These are phyloP conservation scores for Kradibia gibbosae DNA, from an alignment of 1,140 invertebrate genomes.

Conservation along the genomic window DNA sequence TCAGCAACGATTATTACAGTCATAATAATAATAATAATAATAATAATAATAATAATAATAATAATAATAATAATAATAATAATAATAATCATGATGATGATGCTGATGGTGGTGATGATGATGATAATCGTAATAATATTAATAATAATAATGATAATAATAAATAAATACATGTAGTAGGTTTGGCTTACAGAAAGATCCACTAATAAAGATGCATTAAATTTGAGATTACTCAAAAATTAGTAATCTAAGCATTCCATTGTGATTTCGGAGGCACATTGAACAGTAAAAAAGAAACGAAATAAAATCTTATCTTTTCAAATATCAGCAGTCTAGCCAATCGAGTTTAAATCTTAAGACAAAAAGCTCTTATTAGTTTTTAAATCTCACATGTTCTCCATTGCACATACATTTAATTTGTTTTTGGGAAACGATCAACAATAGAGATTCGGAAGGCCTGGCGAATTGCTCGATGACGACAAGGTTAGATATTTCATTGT, in stretches of 20 bases:
- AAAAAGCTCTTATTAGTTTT: not conserved
- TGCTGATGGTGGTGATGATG: too few relatives aligned
- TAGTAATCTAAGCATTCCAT: not conserved
- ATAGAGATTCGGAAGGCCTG: conserved; percentile 70
- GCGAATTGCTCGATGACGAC: conserved; percentile 71
- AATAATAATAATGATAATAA: conserved; percentile 45
- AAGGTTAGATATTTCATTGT: conserved; percentile 69
- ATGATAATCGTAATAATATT: conserved; percentile 48
- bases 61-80: conserved; percentile 49
- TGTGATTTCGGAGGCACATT: not conserved
- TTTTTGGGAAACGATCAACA: conserved; percentile 54
- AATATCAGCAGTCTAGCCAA: not conserved
- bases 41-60: conserved; percentile 55
- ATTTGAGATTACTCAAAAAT: conserved; percentile 18
- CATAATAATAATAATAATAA: conserved; percentile 49
- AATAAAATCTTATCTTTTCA: conserved; percentile 16
- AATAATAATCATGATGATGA: conserved; percentile 50
- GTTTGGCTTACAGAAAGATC: conserved; percentile 42
- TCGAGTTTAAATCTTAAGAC: not conserved
- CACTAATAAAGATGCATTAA: conserved; percentile 33
- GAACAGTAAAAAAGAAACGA: not conserved
- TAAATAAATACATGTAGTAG: not conserved
- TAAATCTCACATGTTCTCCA: conserved; percentile 3
- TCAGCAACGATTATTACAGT: conserved; percentile 52
- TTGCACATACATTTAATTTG: conserved; percentile 44